Base-by-base conservation (phyloP, 2,797 vertebrate species). In the Enteromius thamalakanensis region DNA sequence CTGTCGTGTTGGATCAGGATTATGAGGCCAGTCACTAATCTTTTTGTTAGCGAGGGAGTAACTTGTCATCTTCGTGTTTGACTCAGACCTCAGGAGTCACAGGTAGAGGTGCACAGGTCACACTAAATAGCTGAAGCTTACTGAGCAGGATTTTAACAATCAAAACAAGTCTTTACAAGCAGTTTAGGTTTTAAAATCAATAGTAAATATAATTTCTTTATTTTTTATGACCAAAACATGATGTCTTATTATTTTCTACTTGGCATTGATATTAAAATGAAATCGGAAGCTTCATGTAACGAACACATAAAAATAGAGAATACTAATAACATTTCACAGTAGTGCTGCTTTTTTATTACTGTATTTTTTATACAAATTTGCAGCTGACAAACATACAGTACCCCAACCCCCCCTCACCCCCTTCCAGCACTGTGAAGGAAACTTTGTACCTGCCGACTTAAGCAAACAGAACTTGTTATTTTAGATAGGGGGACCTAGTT, bases 1-100 rank as follows among this genome's bases (percentile, higher is more conserved):
- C 83, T 89, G 89, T 92, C 87, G 82, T 85, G 2, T 87, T 84
- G 85, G 88, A 94, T 94, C 91, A 94, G 92, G 93, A 91, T 94
- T 95, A 93, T 85, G 26, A 79, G 72, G 47, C 64, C 45, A 79
- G 84, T 51, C 70, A 82, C 84, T 92, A 90, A 92, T 90, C 82
- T 87, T 87, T 83, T 82, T 70, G 67, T 90, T 84, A 85, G 58
- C 71, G 75, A 84, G 76, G 58, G 77, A 37, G 4, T 72, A 55
- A 87, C 90, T 90, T 94, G 91, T 89, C 68, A 70, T 79, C 85
- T 47, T 80, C 67, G 45, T 64, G 51, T 49, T 80, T 68, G 32
- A 45, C 51, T 68, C 53, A 60, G 11, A 45, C 34, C 70, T 87
- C 88, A 90, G 68, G 79, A 89, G 85, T 90, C 89, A 81, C 82